These are phyloP conservation scores for Neodiprion virginianus DNA, from an alignment of 1,140 invertebrate species.

Conservation along the genomic window DNA sequence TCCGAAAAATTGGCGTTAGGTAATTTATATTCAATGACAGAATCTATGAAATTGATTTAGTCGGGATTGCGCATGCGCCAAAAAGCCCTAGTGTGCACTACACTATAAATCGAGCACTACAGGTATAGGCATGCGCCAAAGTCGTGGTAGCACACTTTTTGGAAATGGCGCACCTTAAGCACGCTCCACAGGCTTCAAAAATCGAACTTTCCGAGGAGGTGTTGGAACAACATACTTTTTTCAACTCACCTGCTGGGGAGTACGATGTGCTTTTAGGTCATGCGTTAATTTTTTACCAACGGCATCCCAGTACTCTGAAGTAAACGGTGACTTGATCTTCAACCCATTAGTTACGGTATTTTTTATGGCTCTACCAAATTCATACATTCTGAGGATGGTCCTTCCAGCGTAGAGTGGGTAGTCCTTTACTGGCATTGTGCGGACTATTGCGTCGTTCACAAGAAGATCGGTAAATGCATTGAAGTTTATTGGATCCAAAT, in stretches of 20 bases:
- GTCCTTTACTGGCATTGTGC: constrained; percentile 34
- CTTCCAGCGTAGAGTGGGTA: constrained; percentile 37
- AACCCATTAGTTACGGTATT: constrained; percentile 19
- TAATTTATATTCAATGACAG: background rate
- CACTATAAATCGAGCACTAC: no score
- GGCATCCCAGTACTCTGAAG: constrained; percentile 32
- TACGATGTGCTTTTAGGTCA: constrained; percentile 19
- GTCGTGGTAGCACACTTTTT: no score
- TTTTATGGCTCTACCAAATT: constrained; percentile 29
- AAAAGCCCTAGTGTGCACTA: no score
- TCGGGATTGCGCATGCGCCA: no score
- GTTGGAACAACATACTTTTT: no score
- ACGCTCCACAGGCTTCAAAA: no score
- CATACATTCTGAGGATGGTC: constrained; percentile 34
- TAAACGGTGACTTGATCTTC: constrained; percentile 36
- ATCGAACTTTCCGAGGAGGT: no score
- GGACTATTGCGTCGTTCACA: constrained; percentile 32
- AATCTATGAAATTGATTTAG: no score
- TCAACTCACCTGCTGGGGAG: no score
- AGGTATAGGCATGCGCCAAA: no score
- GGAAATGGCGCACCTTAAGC: no score
- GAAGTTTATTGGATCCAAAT: constrained; percentile 43
- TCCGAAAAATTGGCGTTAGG: background rate
- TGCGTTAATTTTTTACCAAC: constrained; percentile 34
- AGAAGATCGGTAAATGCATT: constrained; percentile 46